Conservation (phyloP, 2,797 vertebrate genomes). For the Aulostomus chinensis region DNA sequence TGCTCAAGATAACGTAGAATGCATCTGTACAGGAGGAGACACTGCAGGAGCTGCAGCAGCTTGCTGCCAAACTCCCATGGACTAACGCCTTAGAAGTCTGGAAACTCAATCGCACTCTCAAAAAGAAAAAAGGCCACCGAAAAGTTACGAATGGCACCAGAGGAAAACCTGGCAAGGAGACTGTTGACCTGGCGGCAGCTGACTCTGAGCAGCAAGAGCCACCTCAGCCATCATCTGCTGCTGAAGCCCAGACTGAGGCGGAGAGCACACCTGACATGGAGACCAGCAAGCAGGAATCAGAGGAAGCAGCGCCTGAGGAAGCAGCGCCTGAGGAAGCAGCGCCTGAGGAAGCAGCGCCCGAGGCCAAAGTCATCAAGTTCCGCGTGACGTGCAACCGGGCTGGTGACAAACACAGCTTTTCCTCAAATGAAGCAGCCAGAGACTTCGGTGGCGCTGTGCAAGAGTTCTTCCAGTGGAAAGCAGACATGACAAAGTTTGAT, state of each 20-base stretch:
- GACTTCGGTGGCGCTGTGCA: conserved; percentile 97
- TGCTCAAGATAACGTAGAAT: not conserved
- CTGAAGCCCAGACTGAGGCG: conserved; percentile 35
- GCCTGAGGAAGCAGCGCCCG: conserved; percentile 31
- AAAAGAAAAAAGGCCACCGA: conserved; percentile 88
- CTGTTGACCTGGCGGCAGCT: conserved; percentile 1
- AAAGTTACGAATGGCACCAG: conserved; percentile 65
- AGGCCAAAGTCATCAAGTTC: conserved; percentile 82
- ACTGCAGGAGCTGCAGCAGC: conserved; percentile 86
- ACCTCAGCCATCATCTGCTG: conserved; percentile 25
- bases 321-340: not conserved
- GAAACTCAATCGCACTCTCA: conserved; percentile 88
- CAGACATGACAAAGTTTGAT: conserved; percentile 99
- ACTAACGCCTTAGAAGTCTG: conserved; percentile 86
- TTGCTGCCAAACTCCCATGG: conserved; percentile 89
- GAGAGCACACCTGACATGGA: conserved; percentile 35
- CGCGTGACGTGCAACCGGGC: conserved; percentile 95
- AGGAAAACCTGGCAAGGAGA: conserved; percentile 37
- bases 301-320: too few relatives aligned
- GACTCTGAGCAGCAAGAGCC: conserved; percentile 26
- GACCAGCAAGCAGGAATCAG: conserved; percentile 19
- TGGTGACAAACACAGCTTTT: conserved; percentile 93
- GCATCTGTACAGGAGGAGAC: conserved; percentile 85
- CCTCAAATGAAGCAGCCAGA: conserved; percentile 93
- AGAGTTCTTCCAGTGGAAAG: conserved; percentile 96